Base-by-base conservation (phyloP, 2,888 invertebrate species). In the Acholoe squamosa region DNA sequence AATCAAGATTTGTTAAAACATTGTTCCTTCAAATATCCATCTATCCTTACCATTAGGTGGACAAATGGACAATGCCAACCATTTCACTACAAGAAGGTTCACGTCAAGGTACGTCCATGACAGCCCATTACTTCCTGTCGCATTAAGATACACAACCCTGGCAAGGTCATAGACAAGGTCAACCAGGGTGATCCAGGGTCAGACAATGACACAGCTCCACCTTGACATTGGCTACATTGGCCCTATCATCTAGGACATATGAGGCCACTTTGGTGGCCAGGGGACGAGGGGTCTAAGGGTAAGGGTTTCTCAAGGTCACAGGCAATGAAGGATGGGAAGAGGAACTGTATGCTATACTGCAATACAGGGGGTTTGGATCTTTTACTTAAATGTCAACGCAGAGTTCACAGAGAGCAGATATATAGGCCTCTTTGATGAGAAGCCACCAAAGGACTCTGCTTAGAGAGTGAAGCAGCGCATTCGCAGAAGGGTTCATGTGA, bases 131-230 rank as follows among this genome's bases (percentile, higher is more conserved):
- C 80, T 33, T 33, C 43, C 19, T 19, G 25, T 19, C 34, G 5
- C 43, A 80, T 80, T 80, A 80, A 33, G 34, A 80, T 80, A 43
- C 34, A 80, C 33, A 80, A 33, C 43, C 33, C 34, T 80, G 19
- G 7, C 80, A 16, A 34, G 43, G 33, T 28, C 43, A 43, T 43
- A 3, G 43, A 3, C 76, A 25, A 80, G 80, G 80, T 80, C 80
- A 80, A 43, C 43, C 43, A 43, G 34, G 80, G 80, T 80, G 34
- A 80, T 5, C 16, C 16, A 80, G 34, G 43, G 80, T 43, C 80
- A 43, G 43, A 33, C 80, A 80, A 80, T 10, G 80, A 34, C 76
- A 76, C 14, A 14, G 16, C 76, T 25, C 5, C 76, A 31, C 3
- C 31, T 31, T 76, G 76, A 31, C 76, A 28, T 76, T 76, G 28